Percentiles rank a stretch among this genome's conserved stretches.
Conservation (phyloP, 2,113 vertebrate species). For the Felis chaus region DNA sequence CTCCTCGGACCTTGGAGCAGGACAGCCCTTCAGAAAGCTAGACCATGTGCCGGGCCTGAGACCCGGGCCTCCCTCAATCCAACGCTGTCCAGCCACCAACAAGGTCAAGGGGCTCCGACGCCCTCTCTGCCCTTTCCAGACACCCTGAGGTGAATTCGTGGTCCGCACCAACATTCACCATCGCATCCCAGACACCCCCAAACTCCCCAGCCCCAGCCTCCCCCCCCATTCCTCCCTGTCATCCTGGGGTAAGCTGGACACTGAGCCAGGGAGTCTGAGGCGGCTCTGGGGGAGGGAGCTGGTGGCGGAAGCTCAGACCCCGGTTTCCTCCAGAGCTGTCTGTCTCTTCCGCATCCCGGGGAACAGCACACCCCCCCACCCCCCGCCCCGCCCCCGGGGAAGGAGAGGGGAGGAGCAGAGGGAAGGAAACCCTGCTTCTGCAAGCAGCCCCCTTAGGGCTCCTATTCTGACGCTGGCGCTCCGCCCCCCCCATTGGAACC, state of each 20-base stretch:
- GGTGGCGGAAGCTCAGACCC: neutral
- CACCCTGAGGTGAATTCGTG: rapidly evolving
- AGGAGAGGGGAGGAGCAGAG: neutral
- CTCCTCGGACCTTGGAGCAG: neutral
- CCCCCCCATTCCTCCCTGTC: neutral
- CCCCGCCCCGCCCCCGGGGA: no score
- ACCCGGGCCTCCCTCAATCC: neutral
- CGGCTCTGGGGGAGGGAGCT: neutral
- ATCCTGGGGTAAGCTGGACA: neutral
- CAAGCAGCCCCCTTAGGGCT: rapidly evolving
- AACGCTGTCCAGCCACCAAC: neutral
- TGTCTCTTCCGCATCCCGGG: neutral
- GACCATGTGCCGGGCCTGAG: neutral
- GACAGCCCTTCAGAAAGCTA: neutral
- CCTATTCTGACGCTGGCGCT: neutral
- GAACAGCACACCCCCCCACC: neutral
- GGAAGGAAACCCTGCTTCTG: neutral
- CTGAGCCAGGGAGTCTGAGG: neutral
- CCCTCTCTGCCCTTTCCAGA: neutral
- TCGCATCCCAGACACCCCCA: neutral
- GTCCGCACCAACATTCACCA: neutral
- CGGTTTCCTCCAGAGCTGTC: neutral
- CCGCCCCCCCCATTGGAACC: neutral
- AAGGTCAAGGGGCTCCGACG: rapidly evolving
- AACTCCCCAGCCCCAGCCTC: neutral